Percentiles rank a stretch among this genome's conserved stretches.
Conservation (phyloP, 2,888 invertebrate genomes). For the Gonocerus acuteangulatus region DNA sequence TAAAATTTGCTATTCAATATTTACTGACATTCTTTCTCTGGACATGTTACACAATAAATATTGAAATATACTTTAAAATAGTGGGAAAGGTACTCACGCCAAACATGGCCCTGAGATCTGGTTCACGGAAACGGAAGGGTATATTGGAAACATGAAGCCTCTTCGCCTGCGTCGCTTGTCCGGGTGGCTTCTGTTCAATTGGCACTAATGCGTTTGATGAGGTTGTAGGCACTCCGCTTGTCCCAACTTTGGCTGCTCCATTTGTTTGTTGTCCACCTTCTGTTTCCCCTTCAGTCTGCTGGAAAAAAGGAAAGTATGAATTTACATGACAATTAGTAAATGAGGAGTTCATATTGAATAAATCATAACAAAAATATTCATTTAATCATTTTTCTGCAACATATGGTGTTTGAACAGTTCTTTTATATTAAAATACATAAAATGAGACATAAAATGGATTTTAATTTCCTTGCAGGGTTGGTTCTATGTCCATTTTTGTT, state of each 20-base stretch:
- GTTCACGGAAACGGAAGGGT: conserved; percentile 98
- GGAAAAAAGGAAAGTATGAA: conserved; percentile 1
- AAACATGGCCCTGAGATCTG: conserved; percentile 95
- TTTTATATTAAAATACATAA: no score
- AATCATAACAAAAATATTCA: neutral
- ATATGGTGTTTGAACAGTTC: no score
- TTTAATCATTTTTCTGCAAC: no score
- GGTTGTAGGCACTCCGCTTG: conserved; percentile 36
- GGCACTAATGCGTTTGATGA: conserved; percentile 33
- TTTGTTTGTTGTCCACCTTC: conserved; percentile 11
- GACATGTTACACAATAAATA: no score
- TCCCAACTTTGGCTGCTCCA: conserved; percentile 15
- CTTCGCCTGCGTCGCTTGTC: conserved; percentile 63
- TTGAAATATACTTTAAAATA: no score
- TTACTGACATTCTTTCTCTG: no score
- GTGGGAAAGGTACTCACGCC: conserved; percentile 82
- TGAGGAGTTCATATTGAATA: neutral
- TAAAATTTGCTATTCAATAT: no score
- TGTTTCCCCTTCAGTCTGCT: conserved; percentile 32
- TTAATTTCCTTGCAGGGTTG: no score
- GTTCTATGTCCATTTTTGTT: no score
- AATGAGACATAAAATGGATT: no score
- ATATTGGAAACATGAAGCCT: conserved; percentile 98
- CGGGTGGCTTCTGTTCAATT: conserved; percentile 40
- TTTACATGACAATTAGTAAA: neutral